A percentile compares a stretch with the other conserved stretches of the same genome.
phyloP scores from a whole-genome alignment of 1,140 invertebrate species.

The Caerostris darwini region DNA sequence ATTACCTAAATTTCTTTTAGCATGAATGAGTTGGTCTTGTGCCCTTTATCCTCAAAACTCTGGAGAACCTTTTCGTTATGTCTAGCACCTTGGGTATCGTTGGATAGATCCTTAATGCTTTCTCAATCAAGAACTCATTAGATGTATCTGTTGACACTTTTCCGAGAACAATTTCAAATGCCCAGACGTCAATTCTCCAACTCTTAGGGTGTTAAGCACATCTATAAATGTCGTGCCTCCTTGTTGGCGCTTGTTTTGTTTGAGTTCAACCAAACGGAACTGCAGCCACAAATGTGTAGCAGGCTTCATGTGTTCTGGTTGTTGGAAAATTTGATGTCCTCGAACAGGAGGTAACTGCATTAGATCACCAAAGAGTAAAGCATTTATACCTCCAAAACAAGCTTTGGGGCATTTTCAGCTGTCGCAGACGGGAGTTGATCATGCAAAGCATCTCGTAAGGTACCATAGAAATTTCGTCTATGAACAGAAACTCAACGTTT shows the following conservation, averaged over 20 bases:
- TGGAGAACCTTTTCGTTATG: no score
- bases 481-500: constrained; percentile 81
- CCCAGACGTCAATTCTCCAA: neutral
- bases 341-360: constrained; percentile 36
- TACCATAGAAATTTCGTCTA: constrained; percentile 81
- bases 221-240: constrained; percentile 68
- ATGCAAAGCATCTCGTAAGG: constrained; percentile 80
- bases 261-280: neutral
- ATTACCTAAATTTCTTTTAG: no score
- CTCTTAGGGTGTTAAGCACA: constrained; percentile 63
- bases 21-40: no score
- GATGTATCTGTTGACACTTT: no score
- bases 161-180: no score
- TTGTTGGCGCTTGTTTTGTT: constrained; percentile 39
- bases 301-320: neutral
- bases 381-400: constrained; percentile 80
- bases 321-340: neutral
- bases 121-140: no score
- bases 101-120: no score
- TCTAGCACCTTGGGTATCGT: no score
- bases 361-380: constrained; percentile 65
- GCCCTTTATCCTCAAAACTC: no score
- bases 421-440: constrained; percentile 80
- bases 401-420: constrained; percentile 79
- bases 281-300: neutral